Percentiles rank a stretch among this genome's conserved stretches.
phyloP scores from a whole-genome alignment of 1,140 invertebrate genomes.

The Brachionus sp. region DNA sequence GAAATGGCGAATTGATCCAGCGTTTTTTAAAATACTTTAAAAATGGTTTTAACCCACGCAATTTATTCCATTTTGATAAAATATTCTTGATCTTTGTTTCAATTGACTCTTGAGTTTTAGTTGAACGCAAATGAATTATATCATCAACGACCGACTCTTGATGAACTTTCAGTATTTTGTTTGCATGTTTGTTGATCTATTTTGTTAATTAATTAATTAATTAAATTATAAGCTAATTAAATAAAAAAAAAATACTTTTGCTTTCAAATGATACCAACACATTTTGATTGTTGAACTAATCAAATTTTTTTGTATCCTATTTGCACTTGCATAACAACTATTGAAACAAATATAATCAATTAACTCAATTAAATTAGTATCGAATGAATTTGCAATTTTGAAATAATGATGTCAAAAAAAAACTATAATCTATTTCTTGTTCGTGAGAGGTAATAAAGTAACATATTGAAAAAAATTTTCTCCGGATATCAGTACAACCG shows the following conservation, averaged over 20 bases:
- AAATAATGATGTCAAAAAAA: constrained; percentile 4
- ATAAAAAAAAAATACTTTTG: background rate
- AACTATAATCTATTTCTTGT: constrained; percentile 2
- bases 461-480: constrained; percentile 14
- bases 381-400: background rate
- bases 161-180: background rate
- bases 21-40: constrained; percentile 5
- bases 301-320: background rate
- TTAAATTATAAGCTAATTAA: background rate
- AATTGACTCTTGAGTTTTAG: background rate
- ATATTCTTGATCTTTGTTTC: background rate
- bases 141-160: background rate
- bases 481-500: background rate
- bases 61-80: background rate
- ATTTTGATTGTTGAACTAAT: background rate
- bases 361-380: background rate
- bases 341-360: background rate
- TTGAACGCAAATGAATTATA: background rate
- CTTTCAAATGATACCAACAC: background rate
- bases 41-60: background rate
- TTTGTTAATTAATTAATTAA: background rate
- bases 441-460: constrained; percentile 17
- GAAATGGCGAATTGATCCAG: background rate
- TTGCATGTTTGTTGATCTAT: background rate
- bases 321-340: background rate